Conservation (phyloP, 2,797 vertebrate genomes). For the Eulemur albifrons region DNA sequence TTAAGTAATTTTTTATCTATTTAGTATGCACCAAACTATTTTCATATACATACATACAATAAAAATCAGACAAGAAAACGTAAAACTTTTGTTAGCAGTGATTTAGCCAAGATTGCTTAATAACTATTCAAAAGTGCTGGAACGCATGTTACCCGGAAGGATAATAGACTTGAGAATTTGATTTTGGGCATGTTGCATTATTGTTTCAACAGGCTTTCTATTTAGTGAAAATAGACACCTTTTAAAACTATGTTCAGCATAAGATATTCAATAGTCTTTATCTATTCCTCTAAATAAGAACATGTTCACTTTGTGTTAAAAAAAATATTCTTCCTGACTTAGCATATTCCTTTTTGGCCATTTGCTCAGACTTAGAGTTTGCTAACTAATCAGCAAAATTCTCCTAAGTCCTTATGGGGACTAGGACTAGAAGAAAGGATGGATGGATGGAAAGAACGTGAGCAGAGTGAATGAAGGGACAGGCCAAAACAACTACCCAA, state of each 20-base stretch:
- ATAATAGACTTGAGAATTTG: not conserved
- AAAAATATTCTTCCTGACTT: not conserved
- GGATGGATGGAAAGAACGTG: too few relatives aligned
- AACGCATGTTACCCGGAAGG: not conserved
- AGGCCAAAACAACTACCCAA: too few relatives aligned
- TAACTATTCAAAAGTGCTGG: not conserved
- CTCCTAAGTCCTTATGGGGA: not conserved
- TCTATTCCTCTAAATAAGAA: not conserved
- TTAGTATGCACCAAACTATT: not conserved
- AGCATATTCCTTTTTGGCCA: slow-evolving; percentile 13
- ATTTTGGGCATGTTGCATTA: not conserved
- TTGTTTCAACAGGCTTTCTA: not conserved
- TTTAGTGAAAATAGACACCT: not conserved
- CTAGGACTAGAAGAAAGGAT: too few relatives aligned
- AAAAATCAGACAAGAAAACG: not conserved
- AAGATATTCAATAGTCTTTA: not conserved
- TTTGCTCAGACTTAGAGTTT: not conserved
- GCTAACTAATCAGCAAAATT: slow-evolving; percentile 43
- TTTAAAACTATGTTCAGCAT: not conserved
- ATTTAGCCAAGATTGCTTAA: not conserved
- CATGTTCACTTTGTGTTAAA: not conserved
- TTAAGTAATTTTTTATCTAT: not conserved
- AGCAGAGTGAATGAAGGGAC: too few relatives aligned
- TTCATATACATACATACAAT: not conserved
- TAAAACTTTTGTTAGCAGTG: not conserved